Percentiles rank a stretch among this genome's conserved stretches.
Conservation (phyloP, 2,797 vertebrate species). For the Sebastolobus altivelis region DNA sequence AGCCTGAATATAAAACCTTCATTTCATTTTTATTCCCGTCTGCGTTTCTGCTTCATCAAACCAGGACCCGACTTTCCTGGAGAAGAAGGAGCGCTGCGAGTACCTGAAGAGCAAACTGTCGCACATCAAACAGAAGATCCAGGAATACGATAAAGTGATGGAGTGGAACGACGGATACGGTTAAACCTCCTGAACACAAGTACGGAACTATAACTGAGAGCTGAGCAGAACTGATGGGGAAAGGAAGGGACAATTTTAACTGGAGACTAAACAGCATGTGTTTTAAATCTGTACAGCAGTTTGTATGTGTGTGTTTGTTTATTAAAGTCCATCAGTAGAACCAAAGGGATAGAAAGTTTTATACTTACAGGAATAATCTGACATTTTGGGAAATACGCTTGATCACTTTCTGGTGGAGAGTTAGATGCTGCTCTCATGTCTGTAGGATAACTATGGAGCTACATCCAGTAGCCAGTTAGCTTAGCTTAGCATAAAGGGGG, state of each 20-base stretch:
- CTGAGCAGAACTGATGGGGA: background rate
- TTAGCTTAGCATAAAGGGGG: background rate
- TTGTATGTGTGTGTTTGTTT: background rate
- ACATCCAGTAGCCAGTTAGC: background rate
- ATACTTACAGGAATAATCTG: background rate
- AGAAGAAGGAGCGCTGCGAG: slow-evolving; percentile 97
- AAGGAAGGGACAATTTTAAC: background rate
- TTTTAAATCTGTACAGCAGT: background rate
- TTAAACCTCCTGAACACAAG: slow-evolving; percentile 40
- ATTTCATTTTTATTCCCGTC: background rate
- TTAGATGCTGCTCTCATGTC: background rate
- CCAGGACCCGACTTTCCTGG: slow-evolving; percentile 94
- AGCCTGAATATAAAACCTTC: background rate
- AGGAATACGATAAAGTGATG: slow-evolving; percentile 97
- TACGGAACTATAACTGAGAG: background rate
- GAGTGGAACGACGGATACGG: slow-evolving; percentile 90
- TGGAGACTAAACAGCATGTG: background rate
- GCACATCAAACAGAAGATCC: slow-evolving; percentile 97
- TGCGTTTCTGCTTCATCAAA: background rate
- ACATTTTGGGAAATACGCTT: background rate
- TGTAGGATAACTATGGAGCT: background rate
- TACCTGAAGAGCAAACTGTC: slow-evolving; percentile 98
- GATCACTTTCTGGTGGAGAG: background rate
- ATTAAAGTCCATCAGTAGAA: background rate
- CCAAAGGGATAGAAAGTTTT: background rate